Evolutionary conservation across 1,140 invertebrate genomes (phyloP).

Genomic region (Listronotus oregonensis): DNA sequence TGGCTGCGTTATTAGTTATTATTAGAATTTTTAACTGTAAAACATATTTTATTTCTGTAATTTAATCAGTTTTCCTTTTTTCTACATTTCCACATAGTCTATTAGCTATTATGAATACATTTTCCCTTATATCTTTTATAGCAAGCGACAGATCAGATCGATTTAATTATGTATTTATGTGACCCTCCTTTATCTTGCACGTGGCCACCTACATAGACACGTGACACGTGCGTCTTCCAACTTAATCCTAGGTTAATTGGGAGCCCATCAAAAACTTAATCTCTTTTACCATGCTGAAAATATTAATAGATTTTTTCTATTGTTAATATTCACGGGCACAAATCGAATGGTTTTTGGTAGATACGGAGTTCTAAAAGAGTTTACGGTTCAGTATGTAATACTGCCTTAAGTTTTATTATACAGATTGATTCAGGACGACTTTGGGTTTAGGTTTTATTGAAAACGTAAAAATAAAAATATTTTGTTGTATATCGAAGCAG

Average conservation of each 20-base stretch:
- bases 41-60: background rate
- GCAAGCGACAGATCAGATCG: slow-evolving; percentile 29
- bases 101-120: slow-evolving; percentile 4
- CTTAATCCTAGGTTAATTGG: slow-evolving; percentile 40
- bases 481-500: too few relatives aligned
- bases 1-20: too few relatives aligned
- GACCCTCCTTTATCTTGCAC: slow-evolving; percentile 32
- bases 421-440: too few relatives aligned
- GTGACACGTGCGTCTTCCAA: slow-evolving; percentile 23
- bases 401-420: too few relatives aligned
- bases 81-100: background rate
- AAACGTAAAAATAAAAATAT: too few relatives aligned
- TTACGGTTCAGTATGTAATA: too few relatives aligned
- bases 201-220: slow-evolving; percentile 39
- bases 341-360: too few relatives aligned
- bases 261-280: slow-evolving; percentile 13
- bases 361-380: too few relatives aligned
- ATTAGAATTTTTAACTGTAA: too few relatives aligned
- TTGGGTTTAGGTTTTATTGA: too few relatives aligned
- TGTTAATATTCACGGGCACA: too few relatives aligned
- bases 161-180: slow-evolving; percentile 38
- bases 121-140: slow-evolving; percentile 2
- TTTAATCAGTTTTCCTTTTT: background rate
- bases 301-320: background rate
- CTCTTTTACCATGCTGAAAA: background rate